Percentiles rank a stretch among this genome's conserved stretches.
These are phyloP conservation scores for Bucco capensis DNA, from an alignment of 2,113 vertebrate genomes.

Conservation along the genomic window DNA sequence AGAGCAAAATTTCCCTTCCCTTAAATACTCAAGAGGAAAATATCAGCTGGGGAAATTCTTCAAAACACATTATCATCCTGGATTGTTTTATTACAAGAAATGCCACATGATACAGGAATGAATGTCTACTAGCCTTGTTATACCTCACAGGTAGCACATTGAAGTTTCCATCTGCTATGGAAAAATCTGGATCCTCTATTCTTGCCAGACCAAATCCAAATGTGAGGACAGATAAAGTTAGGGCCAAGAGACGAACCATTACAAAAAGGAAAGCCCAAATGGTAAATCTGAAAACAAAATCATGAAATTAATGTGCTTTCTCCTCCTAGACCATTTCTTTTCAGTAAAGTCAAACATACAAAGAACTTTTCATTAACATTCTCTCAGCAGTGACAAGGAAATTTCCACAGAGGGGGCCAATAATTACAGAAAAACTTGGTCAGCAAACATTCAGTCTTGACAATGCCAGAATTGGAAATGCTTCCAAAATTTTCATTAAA, in stretches of 20 bases:
- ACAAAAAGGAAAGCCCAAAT: constrained; percentile 84
- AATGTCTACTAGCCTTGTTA: not conserved
- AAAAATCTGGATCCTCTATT: constrained; percentile 79
- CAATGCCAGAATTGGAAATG: too few relatives aligned
- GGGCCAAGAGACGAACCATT: constrained; percentile 80
- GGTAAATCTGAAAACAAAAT: constrained; percentile 73
- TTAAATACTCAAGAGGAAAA: not conserved
- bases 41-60: not conserved
- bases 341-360: not conserved
- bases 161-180: constrained; percentile 79
- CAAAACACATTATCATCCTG: not conserved
- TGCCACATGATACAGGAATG: not conserved
- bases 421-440: not conserved
- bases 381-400: not conserved
- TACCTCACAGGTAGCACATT: constrained; percentile 81
- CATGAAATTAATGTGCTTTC: not conserved
- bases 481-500: not conserved
- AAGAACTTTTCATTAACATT: not conserved
- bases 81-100: not conserved
- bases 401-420: not conserved
- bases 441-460: not conserved
- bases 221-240: constrained; percentile 82
- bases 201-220: constrained; percentile 83
- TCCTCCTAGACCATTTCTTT: not conserved
- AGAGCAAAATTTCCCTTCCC: not conserved